Conservation (phyloP, 2,797 vertebrate species). For the Argya squamiceps region DNA sequence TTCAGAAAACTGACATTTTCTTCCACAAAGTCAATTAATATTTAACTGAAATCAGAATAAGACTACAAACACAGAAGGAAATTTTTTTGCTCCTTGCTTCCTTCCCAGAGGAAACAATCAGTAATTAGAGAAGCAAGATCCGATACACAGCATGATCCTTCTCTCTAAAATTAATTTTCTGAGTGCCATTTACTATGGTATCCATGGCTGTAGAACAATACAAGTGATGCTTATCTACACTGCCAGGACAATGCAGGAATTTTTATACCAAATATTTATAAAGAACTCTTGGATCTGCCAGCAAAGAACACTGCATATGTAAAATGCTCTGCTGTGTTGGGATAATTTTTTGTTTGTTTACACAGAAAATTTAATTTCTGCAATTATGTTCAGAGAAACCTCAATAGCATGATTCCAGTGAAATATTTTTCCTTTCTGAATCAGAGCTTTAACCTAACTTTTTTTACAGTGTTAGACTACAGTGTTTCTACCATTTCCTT, state of each 20-base stretch:
- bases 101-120: neutral
- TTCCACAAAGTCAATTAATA: neutral
- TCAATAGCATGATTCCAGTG: neutral
- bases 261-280: neutral
- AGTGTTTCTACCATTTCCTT: neutral
- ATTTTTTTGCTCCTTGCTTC: neutral
- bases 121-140: neutral
- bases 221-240: neutral
- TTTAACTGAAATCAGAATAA: neutral
- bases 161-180: neutral
- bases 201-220: neutral
- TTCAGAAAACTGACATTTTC: neutral
- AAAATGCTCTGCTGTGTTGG: neutral
- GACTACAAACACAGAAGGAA: neutral
- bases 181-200: neutral
- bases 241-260: fast-evolving
- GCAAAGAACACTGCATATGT: neutral
- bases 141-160: neutral
- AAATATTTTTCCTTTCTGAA: neutral
- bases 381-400: neutral
- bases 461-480: neutral
- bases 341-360: neutral
- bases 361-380: neutral
- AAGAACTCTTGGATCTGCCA: neutral
- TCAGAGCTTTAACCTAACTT: neutral